phyloP scores from a whole-genome alignment of 2,888 invertebrate genomes.

The Coecobrya sp. region DNA sequence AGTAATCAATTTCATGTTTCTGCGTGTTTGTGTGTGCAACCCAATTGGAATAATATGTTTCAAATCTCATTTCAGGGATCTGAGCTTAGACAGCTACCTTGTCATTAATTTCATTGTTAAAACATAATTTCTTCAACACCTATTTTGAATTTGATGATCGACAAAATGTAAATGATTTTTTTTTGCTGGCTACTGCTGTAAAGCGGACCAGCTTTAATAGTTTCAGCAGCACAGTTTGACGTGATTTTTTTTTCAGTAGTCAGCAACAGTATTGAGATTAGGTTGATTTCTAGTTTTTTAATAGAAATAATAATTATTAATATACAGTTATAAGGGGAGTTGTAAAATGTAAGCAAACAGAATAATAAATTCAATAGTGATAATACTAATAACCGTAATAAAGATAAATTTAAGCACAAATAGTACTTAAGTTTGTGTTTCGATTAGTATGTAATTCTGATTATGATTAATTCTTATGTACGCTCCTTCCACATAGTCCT shows the following conservation, averaged over 20 bases:
- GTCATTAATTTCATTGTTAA: conserved; percentile 6
- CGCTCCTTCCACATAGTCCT: too few relatives aligned
- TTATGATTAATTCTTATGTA: too few relatives aligned
- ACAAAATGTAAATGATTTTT: too few relatives aligned
- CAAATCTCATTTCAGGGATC: conserved; percentile 77
- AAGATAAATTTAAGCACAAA: not conserved
- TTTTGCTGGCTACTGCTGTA: too few relatives aligned
- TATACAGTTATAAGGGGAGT: not conserved
- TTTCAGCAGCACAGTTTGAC: not conserved
- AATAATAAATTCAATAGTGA: not conserved
- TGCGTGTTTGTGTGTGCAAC: not conserved
- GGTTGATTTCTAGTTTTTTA: conserved; percentile 52
- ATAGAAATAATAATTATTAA: not conserved
- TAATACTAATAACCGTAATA: not conserved
- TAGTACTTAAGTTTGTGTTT: too few relatives aligned
- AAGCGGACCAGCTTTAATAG: not conserved
- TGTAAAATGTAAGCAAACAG: not conserved
- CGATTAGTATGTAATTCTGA: not conserved
- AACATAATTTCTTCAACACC: not conserved
- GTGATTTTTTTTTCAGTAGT: conserved; percentile 16
- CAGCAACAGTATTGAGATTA: conserved; percentile 56
- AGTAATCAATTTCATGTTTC: conserved; percentile 30
- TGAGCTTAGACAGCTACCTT: conserved; percentile 77
- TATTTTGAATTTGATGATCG: not conserved
- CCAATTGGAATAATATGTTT: conserved; percentile 59